Conservation (phyloP, 2,113 vertebrate species). For the Eleginops maclovinus region DNA sequence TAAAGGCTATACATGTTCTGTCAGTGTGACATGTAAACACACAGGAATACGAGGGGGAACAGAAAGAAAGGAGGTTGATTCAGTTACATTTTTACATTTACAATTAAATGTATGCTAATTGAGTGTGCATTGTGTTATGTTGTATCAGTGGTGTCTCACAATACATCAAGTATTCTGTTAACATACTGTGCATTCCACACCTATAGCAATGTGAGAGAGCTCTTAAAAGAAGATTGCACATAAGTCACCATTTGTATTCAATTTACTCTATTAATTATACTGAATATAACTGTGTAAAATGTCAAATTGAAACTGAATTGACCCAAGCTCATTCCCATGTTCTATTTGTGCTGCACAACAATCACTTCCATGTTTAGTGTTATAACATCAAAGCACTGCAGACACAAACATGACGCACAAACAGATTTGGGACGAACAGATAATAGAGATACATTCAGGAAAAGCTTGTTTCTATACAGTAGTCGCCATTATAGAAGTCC, state of each 20-base stretch:
- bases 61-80: conserved; percentile 47
- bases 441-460: conserved; percentile 32
- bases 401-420: conserved; percentile 67
- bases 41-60: conserved; percentile 63
- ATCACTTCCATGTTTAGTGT: conserved; percentile 55
- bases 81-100: conserved; percentile 46
- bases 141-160: conserved; percentile 1
- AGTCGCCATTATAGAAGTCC: conserved; percentile 31
- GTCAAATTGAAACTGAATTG: conserved; percentile 70
- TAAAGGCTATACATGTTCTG: conserved; percentile 28
- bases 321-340: conserved; percentile 39
- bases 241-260: not conserved
- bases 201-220: not conserved
- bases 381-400: conserved; percentile 61
- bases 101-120: not conserved
- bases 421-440: conserved; percentile 63
- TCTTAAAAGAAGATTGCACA: not conserved
- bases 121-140: not conserved
- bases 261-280: not conserved
- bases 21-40: conserved; percentile 55
- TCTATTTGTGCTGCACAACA: conserved; percentile 63
- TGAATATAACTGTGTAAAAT: conserved; percentile 10
- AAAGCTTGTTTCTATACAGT: conserved; percentile 11
- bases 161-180: not conserved
- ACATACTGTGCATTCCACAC: not conserved